Conservation (phyloP, 2,797 vertebrate genomes). For the Lithobates sylvaticus region DNA sequence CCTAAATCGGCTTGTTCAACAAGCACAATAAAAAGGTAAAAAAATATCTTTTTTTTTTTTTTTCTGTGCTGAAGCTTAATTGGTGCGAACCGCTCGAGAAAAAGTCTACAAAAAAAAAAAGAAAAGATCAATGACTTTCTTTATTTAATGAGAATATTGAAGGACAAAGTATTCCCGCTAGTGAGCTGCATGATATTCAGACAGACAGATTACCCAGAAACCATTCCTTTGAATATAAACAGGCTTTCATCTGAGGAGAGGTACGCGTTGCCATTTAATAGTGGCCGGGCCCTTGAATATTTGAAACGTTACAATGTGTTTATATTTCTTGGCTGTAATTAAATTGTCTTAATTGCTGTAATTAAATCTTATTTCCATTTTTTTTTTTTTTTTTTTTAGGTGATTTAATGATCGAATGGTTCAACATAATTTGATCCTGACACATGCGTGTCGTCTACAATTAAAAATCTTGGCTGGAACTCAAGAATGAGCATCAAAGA, state of each 20-base stretch:
- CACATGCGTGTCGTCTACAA: too few species aligned
- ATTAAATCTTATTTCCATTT: too few species aligned
- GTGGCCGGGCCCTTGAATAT: background rate
- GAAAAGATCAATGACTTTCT: conserved; percentile 47
- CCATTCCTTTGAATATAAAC: conserved; percentile 14
- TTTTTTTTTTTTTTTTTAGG: too few species aligned
- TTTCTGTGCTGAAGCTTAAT: conserved; percentile 30
- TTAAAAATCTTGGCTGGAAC: too few species aligned
- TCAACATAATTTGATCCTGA: too few species aligned
- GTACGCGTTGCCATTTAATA: background rate
- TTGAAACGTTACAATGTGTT: background rate
- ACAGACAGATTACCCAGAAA: conserved; percentile 22
- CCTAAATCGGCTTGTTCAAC: background rate
- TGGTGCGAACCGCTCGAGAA: conserved; percentile 9
- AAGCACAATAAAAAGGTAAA: background rate
- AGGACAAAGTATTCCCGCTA: conserved; percentile 55
- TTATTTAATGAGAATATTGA: conserved; percentile 55
- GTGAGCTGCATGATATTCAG: conserved; percentile 29
- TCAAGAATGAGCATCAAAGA: too few species aligned
- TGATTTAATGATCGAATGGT: too few species aligned
- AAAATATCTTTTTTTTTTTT: conserved; percentile 19
- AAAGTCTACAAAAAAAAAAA: background rate
- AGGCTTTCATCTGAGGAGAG: conserved; percentile 13
- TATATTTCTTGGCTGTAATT: background rate
- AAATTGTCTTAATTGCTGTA: too few species aligned